Evolutionary conservation across 2,888 invertebrate genomes (phyloP).

Genomic region (Eilema sororculum): DNA sequence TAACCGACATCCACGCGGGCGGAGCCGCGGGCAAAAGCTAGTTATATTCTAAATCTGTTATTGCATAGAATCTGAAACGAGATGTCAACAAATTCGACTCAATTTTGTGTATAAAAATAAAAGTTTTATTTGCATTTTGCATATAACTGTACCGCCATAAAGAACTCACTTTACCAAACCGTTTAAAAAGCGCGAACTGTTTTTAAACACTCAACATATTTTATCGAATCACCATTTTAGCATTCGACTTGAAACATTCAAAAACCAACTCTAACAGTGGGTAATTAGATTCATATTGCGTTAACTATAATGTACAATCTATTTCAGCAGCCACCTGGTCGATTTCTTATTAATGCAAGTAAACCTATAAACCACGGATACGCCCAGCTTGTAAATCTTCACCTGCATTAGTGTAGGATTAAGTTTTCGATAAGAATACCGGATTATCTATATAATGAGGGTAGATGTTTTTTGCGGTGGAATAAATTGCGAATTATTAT

Average conservation of each 20-base stretch:
- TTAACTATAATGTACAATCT: neutral
- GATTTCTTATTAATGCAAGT: slow-evolving; percentile 71
- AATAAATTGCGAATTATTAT: neutral
- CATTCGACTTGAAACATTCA: neutral
- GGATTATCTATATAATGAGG: slow-evolving; percentile 43
- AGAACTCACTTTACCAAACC: slow-evolving; percentile 21
- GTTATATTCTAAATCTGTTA: neutral
- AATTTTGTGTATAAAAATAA: neutral
- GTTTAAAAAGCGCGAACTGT: slow-evolving; percentile 21
- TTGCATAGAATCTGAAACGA: too few relatives aligned
- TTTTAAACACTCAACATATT: slow-evolving; percentile 21
- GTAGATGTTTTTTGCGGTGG: neutral
- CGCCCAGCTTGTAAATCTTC: slow-evolving; percentile 70
- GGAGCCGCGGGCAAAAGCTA: too few relatives aligned
- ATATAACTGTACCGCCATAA: slow-evolving; percentile 15
- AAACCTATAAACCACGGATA: slow-evolving; percentile 65
- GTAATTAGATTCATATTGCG: neutral
- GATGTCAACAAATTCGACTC: neutral
- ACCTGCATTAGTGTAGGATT: slow-evolving; percentile 34
- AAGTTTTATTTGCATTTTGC: slow-evolving; percentile 10
- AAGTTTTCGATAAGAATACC: slow-evolving; percentile 40
- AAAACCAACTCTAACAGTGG: slow-evolving; percentile 10
- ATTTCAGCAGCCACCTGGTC: slow-evolving; percentile 53
- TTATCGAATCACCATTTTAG: slow-evolving; percentile 25
- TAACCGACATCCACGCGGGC: too few relatives aligned